Conservation (phyloP, 1,140 invertebrate genomes). For the Cyrtorhinus lividipennis region DNA sequence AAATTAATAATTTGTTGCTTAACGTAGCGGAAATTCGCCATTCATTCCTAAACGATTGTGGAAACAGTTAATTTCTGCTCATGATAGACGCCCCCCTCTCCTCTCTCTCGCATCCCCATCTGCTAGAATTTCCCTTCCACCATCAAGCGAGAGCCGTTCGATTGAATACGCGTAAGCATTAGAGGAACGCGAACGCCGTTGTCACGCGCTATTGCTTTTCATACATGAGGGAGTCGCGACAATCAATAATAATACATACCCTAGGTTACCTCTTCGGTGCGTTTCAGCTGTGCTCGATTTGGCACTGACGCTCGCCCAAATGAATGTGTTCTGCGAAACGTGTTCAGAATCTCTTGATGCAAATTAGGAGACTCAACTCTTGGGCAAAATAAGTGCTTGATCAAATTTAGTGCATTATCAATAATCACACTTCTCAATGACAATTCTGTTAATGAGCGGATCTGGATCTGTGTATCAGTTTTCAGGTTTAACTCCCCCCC, state of each 20-base stretch:
- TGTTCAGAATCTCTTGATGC: neutral
- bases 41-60: neutral
- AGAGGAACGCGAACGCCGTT: constrained; percentile 3
- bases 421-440: no score
- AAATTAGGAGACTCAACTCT: neutral
- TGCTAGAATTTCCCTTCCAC: no score
- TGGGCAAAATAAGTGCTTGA: no score
- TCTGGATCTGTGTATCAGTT: no score
- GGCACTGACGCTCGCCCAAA: neutral
- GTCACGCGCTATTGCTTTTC: constrained; percentile 5
- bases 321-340: neutral
- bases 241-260: constrained; percentile 8
- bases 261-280: neutral
- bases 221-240: constrained; percentile 2
- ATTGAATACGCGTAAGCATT: constrained; percentile 2
- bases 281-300: neutral
- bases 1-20: neutral
- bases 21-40: neutral
- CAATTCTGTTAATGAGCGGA: no score
- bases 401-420: no score
- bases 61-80: neutral
- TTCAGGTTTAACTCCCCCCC: no score
- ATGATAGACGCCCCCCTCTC: neutral
- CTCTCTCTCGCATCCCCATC: no score
- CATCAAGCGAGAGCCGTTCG: no score